Conservation (phyloP, 2,888 invertebrate genomes). For the Microchrysa polita region DNA sequence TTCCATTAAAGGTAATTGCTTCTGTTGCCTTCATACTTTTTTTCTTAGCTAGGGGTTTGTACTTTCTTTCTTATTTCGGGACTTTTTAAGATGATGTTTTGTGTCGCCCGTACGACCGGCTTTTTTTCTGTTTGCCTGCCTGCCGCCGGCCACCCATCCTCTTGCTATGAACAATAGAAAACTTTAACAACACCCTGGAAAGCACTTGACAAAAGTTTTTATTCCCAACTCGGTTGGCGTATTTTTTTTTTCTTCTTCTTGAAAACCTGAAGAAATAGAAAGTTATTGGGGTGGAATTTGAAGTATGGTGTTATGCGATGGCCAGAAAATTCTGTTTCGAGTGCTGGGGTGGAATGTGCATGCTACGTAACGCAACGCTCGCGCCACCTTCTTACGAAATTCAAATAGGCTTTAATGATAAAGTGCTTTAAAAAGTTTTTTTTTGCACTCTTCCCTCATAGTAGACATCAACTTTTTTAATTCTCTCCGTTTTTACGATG, state of each 20-base stretch:
- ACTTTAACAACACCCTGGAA: slow-evolving; percentile 50
- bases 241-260: too few species aligned
- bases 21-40: slow-evolving; percentile 46
- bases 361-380: neutral
- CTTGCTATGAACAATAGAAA: slow-evolving; percentile 11
- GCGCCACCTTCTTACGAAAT: slow-evolving; percentile 46
- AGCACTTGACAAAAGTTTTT: slow-evolving; percentile 50
- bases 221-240: slow-evolving; percentile 4
- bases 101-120: slow-evolving; percentile 12
- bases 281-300: too few species aligned
- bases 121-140: slow-evolving; percentile 5
- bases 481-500: slow-evolving; percentile 46
- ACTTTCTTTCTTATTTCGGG: neutral
- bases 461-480: slow-evolving; percentile 42
- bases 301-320: too few species aligned
- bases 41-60: slow-evolving; percentile 21
- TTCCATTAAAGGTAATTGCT: slow-evolving; percentile 51
- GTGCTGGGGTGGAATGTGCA: neutral
- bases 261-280: neutral
- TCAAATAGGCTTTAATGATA: slow-evolving; percentile 52
- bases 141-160: too few species aligned
- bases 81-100: slow-evolving; percentile 45
- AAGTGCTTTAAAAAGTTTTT: slow-evolving; percentile 51
- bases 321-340: neutral
- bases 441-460: slow-evolving; percentile 46